A percentile compares a stretch with the other conserved stretches of the same genome.
Evolutionary conservation across 2,888 invertebrate genomes (phyloP).

Genomic region (Parthenolecanium corni): DNA sequence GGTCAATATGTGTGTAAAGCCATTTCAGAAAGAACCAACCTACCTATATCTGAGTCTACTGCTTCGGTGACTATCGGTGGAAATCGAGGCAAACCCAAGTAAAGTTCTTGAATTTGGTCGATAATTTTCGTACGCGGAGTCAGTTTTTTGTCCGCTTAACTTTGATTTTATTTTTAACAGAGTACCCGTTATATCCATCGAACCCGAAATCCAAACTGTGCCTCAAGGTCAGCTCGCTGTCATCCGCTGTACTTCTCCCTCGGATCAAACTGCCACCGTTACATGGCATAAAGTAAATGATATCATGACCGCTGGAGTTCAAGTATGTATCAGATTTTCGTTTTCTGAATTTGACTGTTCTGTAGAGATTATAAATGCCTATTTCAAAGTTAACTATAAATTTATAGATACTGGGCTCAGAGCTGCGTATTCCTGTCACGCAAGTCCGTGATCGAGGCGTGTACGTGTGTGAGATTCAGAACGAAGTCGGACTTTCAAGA

Average conservation of each 20-base stretch:
- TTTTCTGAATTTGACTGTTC: neutral
- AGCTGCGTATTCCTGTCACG: conserved; percentile 54
- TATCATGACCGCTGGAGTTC: conserved; percentile 39
- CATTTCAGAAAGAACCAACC: conserved; percentile 41
- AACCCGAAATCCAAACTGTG: conserved; percentile 53
- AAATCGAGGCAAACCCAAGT: neutral
- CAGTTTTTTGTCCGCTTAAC: neutral
- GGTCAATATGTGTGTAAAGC: conserved; percentile 80
- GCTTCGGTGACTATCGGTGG: conserved; percentile 37
- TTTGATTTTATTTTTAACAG: neutral
- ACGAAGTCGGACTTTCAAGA: conserved; percentile 48
- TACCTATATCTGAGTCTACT: conserved; percentile 48
- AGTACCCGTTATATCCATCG: conserved; percentile 38
- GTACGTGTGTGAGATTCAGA: conserved; percentile 68
- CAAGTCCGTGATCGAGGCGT: conserved; percentile 66
- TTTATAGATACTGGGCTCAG: conserved; percentile 47
- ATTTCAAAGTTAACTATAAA: neutral
- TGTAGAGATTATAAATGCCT: neutral
- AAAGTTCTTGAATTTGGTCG: no score
- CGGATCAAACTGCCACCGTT: conserved; percentile 61
- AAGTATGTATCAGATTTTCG: conserved; percentile 38
- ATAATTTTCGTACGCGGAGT: neutral
- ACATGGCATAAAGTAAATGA: conserved; percentile 63
- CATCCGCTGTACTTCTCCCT: conserved; percentile 70
- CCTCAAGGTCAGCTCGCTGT: conserved; percentile 54